A percentile compares a stretch with the other conserved stretches of the same genome.
Evolutionary conservation across 2,888 invertebrate genomes (phyloP).

Genomic region (Ichneumon xanthorius): DNA sequence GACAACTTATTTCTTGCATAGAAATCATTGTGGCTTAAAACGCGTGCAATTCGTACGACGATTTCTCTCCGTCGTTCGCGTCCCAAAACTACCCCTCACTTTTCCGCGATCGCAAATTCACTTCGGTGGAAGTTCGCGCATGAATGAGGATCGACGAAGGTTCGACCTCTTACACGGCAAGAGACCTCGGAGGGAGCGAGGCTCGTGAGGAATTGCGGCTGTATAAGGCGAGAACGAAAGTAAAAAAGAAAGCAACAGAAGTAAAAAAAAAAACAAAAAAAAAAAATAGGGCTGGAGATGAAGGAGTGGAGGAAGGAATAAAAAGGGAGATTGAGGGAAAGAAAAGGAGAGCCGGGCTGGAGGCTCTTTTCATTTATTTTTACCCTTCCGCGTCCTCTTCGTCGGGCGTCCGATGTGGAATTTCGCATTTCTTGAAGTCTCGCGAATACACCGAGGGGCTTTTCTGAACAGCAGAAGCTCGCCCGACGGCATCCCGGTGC

Average conservation of each 20-base stretch:
- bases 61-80: conserved; percentile 26
- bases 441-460: conserved; percentile 65
- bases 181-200: conserved; percentile 4
- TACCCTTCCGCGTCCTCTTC: conserved; percentile 65
- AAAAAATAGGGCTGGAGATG: conserved; percentile 46
- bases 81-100: conserved; percentile 11
- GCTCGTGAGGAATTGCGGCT: not conserved
- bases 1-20: conserved; percentile 23
- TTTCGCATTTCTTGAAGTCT: conserved; percentile 79
- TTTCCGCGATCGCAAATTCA: conserved; percentile 74
- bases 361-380: conserved; percentile 79
- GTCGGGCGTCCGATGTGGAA: conserved; percentile 70
- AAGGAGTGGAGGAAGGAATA: conserved; percentile 30
- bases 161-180: conserved; percentile 47
- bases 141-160: conserved; percentile 77
- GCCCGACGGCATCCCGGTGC: conserved; percentile 30
- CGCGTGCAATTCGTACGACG: conserved; percentile 20
- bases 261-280: conserved; percentile 49
- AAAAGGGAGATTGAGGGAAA: conserved; percentile 33
- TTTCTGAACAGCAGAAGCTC: conserved; percentile 28
- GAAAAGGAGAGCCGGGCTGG: conserved; percentile 63
- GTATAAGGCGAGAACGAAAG: conserved; percentile 24
- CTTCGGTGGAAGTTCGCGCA: conserved; percentile 78
- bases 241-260: conserved; percentile 34
- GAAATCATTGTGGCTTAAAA: conserved; percentile 40